phyloP scores from a whole-genome alignment of 2,797 vertebrate genomes.

The Fringilla coelebs region DNA sequence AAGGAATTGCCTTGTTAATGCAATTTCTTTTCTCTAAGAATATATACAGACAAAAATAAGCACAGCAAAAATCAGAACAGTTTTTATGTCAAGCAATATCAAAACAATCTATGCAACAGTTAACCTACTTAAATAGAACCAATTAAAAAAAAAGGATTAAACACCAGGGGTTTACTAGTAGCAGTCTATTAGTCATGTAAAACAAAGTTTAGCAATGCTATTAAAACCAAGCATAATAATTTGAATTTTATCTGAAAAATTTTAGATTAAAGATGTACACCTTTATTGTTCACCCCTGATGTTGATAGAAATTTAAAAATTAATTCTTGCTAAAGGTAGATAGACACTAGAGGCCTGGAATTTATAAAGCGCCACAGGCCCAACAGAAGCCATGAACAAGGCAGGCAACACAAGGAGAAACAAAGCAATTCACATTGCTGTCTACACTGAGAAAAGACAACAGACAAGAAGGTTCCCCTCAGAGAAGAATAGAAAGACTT shows the following conservation, averaged over 20 bases:
- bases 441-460: not conserved
- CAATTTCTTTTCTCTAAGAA: not conserved
- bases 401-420: not conserved
- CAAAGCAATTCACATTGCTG: not conserved
- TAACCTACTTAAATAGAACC: not conserved
- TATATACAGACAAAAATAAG: not conserved
- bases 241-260: not conserved
- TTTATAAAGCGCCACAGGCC: not conserved
- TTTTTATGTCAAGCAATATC: not conserved
- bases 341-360: not conserved
- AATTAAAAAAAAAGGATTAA: not conserved
- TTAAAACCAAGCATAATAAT: not conserved
- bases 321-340: not conserved
- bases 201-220: not conserved
- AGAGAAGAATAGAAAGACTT: not conserved
- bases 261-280: not conserved
- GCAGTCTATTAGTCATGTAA: not conserved
- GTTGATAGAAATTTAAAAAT: not conserved
- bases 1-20: not conserved
- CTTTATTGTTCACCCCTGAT: not conserved
- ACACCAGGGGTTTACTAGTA: fast-evolving
- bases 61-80: not conserved
- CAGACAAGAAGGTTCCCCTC: not conserved
- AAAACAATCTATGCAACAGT: not conserved
- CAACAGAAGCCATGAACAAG: not conserved